A percentile compares a stretch with the other conserved stretches of the same genome.
Evolutionary conservation across 2,888 invertebrate species (phyloP).

Genomic region (Ophraella communa): DNA sequence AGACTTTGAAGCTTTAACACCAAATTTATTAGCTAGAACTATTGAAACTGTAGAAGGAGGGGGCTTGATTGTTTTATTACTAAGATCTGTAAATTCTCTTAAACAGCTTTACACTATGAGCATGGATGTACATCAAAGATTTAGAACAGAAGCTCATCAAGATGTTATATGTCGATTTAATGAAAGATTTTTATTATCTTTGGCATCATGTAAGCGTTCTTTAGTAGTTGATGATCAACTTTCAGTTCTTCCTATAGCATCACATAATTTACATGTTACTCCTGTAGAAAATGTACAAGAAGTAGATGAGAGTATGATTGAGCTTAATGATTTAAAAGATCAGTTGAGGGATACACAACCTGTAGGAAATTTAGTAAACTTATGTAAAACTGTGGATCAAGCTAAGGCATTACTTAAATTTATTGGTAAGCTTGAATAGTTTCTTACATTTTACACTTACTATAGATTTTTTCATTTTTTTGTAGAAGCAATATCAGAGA

Average conservation of each 20-base stretch:
- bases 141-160: constrained; percentile 93
- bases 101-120: constrained; percentile 94
- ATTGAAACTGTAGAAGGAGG: constrained; percentile 96
- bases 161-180: constrained; percentile 94
- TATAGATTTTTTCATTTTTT: background rate
- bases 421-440: background rate
- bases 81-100: constrained; percentile 85
- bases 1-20: constrained; percentile 90
- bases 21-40: constrained; percentile 94
- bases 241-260: constrained; percentile 89
- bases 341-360: constrained; percentile 91
- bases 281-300: constrained; percentile 67
- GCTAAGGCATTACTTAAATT: constrained; percentile 91
- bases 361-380: constrained; percentile 84
- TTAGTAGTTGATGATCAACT: constrained; percentile 95
- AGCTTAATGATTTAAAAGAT: constrained; percentile 78
- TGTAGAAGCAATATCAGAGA: constrained; percentile 94
- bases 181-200: constrained; percentile 90
- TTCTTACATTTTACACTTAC: background rate
- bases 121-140: constrained; percentile 98
- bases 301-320: constrained; percentile 62
- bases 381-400: constrained; percentile 93
- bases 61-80: constrained; percentile 80
- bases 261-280: constrained; percentile 82
- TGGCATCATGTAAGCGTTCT: constrained; percentile 86